phyloP scores from a whole-genome alignment of 2,797 vertebrate species.

The Chiroxiphia lanceolata region DNA sequence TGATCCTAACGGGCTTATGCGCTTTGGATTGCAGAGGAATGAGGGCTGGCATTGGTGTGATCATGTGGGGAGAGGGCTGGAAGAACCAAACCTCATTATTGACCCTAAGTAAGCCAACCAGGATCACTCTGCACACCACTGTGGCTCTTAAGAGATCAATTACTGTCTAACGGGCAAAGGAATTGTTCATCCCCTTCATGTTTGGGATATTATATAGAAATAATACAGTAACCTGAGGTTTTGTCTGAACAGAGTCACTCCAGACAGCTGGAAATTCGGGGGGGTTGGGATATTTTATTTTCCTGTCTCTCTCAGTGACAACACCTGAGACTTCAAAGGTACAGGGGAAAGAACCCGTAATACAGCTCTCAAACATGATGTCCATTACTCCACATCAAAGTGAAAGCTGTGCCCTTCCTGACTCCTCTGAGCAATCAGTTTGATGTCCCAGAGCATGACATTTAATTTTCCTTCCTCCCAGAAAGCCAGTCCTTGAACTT shows the following conservation, averaged over 20 bases:
- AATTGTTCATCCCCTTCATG: background rate
- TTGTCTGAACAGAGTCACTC: background rate
- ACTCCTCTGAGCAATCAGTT: background rate
- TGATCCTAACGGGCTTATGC: background rate
- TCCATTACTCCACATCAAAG: background rate
- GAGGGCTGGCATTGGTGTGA: background rate
- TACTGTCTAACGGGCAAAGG: background rate
- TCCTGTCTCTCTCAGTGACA: background rate
- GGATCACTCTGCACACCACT: background rate
- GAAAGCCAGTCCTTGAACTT: conserved; percentile 39
- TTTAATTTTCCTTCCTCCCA: conserved; percentile 34
- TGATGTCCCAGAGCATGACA: background rate
- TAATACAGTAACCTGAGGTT: background rate
- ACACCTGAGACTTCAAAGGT: conserved; percentile 14
- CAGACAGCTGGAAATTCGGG: background rate
- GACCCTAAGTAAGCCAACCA: background rate
- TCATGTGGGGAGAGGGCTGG: background rate
- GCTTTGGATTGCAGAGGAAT: background rate
- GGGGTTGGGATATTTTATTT: background rate
- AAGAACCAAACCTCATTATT: background rate
- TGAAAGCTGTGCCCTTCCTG: background rate
- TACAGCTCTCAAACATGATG: background rate
- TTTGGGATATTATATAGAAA: background rate
- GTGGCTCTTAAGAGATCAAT: background rate
- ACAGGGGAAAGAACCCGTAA: background rate